Evolutionary conservation across 2,888 invertebrate species (phyloP), one percentile per base, ranked within the genome.

Genomic region (Gnatocerus cornutus): DNA sequence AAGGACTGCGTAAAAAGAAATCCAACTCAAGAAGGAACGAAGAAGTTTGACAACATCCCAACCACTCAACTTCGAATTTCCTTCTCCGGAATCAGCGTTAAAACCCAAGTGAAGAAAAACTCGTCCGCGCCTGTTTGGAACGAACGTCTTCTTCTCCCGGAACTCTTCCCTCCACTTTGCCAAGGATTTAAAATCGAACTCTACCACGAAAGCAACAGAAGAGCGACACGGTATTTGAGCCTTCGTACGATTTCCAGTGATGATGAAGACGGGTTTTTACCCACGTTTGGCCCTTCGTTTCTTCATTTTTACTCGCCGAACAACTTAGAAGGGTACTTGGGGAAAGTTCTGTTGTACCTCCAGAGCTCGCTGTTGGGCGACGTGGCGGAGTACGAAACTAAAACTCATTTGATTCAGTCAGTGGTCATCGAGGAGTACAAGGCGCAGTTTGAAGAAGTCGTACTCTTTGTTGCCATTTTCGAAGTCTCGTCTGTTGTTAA

Each of bases 201-300:
- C 21, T 86, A 86, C 52, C 86, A 86, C 71, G 76, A 75, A n/a
- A 80, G 82, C 14, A 58, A 68, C n/a, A 50, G 76, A 50, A 85
- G 89, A 16, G 88, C 89, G 3, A 86, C 86, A 0, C 87, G 88
- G 74, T 87, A 88, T 76, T 80, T 92, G 13, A 88, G 89, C 77
- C 82, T 91, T 30, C 85, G 85, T 43, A 85, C 80, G 55, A 89
- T 91, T 61, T 90, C 90, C 3, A 88, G 89, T 79, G 89, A 89
- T 52, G 75, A 74, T 21, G 89, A 88, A 14, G 89, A 89, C 72
- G 90, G 92, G 88, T 81, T 94, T 90, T 78, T 93, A 21, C 96
- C 96, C 0, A 92, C 92, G 0, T 92, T 93, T 83, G 96, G 96
- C 0, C 96, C 96, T 0, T 90, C 92, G 0, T 92, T 91, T 78